Evolutionary conservation across 2,888 invertebrate species (phyloP), one percentile per base, ranked within the genome.

Genomic region (Deilephila porcellus): DNA sequence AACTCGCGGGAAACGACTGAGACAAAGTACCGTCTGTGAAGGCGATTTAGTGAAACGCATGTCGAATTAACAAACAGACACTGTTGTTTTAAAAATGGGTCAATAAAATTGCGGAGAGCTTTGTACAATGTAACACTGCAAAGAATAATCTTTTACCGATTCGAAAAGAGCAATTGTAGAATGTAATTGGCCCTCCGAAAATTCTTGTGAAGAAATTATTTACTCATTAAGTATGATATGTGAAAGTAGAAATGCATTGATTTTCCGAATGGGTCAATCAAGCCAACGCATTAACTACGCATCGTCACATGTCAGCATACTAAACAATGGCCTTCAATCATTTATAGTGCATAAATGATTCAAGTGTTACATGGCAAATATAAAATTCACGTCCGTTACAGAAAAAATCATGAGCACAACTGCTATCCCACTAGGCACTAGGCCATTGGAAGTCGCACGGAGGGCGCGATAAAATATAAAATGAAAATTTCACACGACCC

Each of bases 401-500:
- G 7, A 56, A 56, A 56, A 56, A 56, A 19, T n/a, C 56, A 56
- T 56, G n/a, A 56, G n/a, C 56, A n/a, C 56, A 56, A 56, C n/a
- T 56, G 56, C 56, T n/a, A 56, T 19, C 17, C 37, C 37, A 14
- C 14, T 45, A 45, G 45, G 45, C 14, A 45, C 45, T 45, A 45
- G 45, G 19, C 56, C 56, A 56, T n/a, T 56, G 56, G 19, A 56
- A 56, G 56, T 4, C 45, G 11, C 45, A n/a, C 56, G 17, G 56
- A 56, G 56, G 19, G 4, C 45, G 45, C 56, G 56, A 56, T 56
- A 76, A 60, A 60, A 60, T 29, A 60, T 67, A 7, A 63, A 63
- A 76, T 78, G 63, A 77, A 80, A 78, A 62, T 60, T 73, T 75
- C 70, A 70, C 56, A 59, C 62, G 73, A 37, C n/a, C 63, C 32